Evolutionary conservation across 2,113 vertebrate genomes (phyloP), one percentile per base, ranked within the genome.

Genomic region (Perognathus longimembris): DNA sequence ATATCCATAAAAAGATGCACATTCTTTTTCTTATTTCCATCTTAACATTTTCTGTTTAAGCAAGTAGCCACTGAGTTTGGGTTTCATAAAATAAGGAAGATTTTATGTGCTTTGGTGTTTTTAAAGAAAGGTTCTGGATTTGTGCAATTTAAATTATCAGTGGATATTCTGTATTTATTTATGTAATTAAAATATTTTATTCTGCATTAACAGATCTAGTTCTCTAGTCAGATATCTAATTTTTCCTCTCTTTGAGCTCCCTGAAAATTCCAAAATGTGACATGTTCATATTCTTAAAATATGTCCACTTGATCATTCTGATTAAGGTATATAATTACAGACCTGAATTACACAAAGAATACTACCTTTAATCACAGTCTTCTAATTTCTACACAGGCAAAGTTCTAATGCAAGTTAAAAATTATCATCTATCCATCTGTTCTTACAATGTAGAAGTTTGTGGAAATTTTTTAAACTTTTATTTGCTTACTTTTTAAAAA

Each of bases 61-160:
- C 20, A 63, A 82, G 1, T 59, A 75, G 10, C 50, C 50, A 79
- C 59, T 70, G 32, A 87, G 15, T 61, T 63, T 85, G 28, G 57
- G 6, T 71, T 80, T 76, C 40, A 64, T 11, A 90, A 36, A 21
- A 71, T 50, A 81, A 85, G 22, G 30, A 24, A 86, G 59, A 26
- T 26, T 83, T 45, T 71, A 38, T n/a, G 26, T 40, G 73, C 4
- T 45, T 32, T 36, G 14, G 20, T 78, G 28, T 73, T 88, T 92
- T 88, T 57, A 82, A 92, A 88, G 77, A 50, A 87, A 92, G 50
- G 17, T 21, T 74, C 57, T 78, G 7, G 22, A 93, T 69, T 92
- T 88, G 42, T 69, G 26, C 38, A 82, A 90, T 61, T 59, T 81
- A 75, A 38, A 79, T 38, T 61, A 70, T 70, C 81, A 81, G 70